These are phyloP conservation scores for Cygnus atratus DNA, from an alignment of 2,113 vertebrate species.

Conservation along the genomic window DNA sequence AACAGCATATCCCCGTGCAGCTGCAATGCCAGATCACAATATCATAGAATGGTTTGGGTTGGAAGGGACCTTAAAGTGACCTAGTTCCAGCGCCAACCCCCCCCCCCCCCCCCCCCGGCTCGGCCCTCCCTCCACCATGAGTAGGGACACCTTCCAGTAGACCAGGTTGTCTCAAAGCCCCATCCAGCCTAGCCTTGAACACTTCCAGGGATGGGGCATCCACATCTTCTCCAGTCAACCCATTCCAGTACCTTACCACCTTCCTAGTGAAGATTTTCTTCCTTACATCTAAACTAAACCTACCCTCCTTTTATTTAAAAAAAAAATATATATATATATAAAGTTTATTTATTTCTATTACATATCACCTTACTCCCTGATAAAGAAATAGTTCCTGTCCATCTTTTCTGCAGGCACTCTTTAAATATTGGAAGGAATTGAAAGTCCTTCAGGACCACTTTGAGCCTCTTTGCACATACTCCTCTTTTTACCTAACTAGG, in stretches of 20 bases:
- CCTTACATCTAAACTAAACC: not conserved
- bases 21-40: not conserved
- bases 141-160: not conserved
- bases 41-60: not conserved
- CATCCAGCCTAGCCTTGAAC: not conserved
- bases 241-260: not conserved
- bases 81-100: not conserved
- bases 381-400: not conserved
- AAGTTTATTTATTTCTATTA: no score
- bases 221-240: not conserved
- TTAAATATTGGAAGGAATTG: not conserved
- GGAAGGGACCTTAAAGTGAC: not conserved
- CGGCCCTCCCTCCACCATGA: not conserved
- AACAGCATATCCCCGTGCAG: not conserved
- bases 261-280: not conserved
- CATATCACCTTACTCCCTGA: not conserved
- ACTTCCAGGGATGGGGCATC: not conserved
- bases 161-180: not conserved
- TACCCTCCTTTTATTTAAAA: no score
- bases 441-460: not conserved
- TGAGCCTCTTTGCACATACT: not conserved
- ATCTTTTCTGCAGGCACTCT: not conserved
- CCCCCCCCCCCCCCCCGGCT: no score
- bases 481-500: rapidly evolving
- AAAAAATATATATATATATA: no score